Base-by-base conservation (phyloP, 64 coral and sea anemone species). In the Acropora yongei region DNA sequence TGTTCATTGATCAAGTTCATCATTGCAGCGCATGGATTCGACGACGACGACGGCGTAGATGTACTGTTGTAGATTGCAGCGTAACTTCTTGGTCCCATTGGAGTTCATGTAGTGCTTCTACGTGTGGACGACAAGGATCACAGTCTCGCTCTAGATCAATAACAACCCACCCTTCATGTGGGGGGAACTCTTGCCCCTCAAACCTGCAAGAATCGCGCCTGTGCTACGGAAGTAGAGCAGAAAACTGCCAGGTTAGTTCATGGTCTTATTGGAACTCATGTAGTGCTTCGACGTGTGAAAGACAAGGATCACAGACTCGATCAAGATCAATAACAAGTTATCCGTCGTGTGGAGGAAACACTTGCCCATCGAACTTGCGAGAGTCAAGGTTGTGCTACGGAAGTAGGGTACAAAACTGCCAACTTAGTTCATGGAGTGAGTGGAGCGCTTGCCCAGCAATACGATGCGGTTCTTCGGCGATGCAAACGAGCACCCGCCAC, bases 251-350 rank as follows among this genome's bases (percentile, higher is more conserved):
- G 40, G 7, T 81, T 0, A 61, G 78, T 9, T 61, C 51, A 8
- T 81, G 78, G 78, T 81, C 78, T 5, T 18, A 60, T 13, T 81
- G 78, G 78, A 81, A 53, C 14, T 10, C 53, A 11, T 81, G 78
- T 48, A 60, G 50, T 4, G 41, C n/a, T 40, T 8, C 5, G 8
- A 14, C 41, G 12, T 81, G 79, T 30, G 53, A 19, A 60, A n/a
- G 43, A 41, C 18, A 43, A 14, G 79, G 79, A 41, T 14, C 55
- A 2, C 79, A 81, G 20, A 7, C 7, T 1, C 19, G 53, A 63
- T 39, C 18, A 8, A 81, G 79, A 81, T 12, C 20, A 17, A 8
- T 41, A 41, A 11, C 11, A 10, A 41, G n/a, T 13, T 57, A 20
- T 13, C 1, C 79, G 10, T 43, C 50, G 3, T 81, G 79, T 43